Evolutionary conservation across 2,113 vertebrate species (phyloP), one percentile per base, ranked within the genome.

Genomic region (Hemichromis elongatus): DNA sequence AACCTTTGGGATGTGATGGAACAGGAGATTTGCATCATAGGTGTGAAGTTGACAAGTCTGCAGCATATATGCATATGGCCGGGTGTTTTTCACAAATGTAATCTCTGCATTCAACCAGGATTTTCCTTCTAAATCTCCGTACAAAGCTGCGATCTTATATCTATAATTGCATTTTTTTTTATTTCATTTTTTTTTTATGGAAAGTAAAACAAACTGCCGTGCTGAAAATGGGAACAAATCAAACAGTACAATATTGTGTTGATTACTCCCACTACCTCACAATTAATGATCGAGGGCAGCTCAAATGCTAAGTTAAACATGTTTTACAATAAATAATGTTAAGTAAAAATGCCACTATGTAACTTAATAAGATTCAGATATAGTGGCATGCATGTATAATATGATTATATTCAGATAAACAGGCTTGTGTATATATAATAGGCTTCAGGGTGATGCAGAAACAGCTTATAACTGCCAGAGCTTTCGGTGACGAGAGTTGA

Each of bases 371-470:
- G 77, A 88, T 91, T 90, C 57, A 86, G 91, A 91, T 91, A 79
- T 84, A 91, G 90, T 89, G 80, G 28, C 87, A 78, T 81, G 86
- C 85, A 90, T 92, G 84, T 90, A 26, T 93, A 92, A 91, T 92
- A 89, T 90, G 92, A 95, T 94, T 93, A 90, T 83, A 90, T 89
- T 85, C 79, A 89, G 89, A 94, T 91, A 91, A 94, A 92, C 88
- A 88, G 85, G 84, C 82, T 79, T 85, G 79, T 87, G 77, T 68
- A 37, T 68, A 37, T 87, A 79, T 82, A 90, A 90, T 86, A 77
- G 87, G 90, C 90, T 92, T 86, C 68, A 66, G 86, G 91, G 86
- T 13, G 66, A 86, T 63, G 81, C 80, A 80, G 59, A 88, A 92
- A 93, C 91, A 70, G 90, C 91, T 88, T 83, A 83, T 89, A 84